These are phyloP conservation scores for Peromyscus californicus DNA, from an alignment of 2,113 vertebrate species.

Conservation along the genomic window DNA sequence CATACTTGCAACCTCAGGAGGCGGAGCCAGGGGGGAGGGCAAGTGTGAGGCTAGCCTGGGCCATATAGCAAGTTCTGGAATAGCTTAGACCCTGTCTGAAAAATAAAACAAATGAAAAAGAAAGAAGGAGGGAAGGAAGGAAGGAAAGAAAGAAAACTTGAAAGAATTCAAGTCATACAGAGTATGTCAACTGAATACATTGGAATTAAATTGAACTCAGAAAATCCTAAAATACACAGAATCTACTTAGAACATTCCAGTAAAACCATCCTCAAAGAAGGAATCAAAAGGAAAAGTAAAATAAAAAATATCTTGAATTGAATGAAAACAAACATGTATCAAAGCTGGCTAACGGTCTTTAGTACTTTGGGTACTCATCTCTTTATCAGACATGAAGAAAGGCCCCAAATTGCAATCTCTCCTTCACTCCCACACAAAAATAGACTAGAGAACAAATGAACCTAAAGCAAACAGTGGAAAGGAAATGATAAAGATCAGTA, in stretches of 20 bases:
- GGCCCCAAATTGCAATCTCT: background rate
- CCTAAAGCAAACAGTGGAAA: background rate
- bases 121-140: background rate
- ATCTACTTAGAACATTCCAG: constrained; percentile 41
- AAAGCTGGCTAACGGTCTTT: background rate
- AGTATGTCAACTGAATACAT: constrained; percentile 11
- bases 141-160: background rate
- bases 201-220: constrained; percentile 68
- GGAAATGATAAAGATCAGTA: background rate
- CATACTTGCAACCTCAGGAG: background rate
- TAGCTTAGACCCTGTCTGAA: background rate
- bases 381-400: background rate
- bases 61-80: background rate
- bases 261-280: background rate
- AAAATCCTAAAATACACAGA: constrained; percentile 63
- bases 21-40: background rate
- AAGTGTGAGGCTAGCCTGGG: background rate
- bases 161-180: constrained; percentile 31
- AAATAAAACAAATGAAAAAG: background rate
- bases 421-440: background rate
- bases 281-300: constrained; percentile 43
- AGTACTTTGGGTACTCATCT: background rate
- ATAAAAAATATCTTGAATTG: constrained; percentile 21
- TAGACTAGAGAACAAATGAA: background rate
- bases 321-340: constrained; percentile 46